Percentiles rank a stretch among this genome's conserved stretches.
Evolutionary conservation across 2,888 invertebrate genomes (phyloP).

Genomic region (Drosophila aldrichi): DNA sequence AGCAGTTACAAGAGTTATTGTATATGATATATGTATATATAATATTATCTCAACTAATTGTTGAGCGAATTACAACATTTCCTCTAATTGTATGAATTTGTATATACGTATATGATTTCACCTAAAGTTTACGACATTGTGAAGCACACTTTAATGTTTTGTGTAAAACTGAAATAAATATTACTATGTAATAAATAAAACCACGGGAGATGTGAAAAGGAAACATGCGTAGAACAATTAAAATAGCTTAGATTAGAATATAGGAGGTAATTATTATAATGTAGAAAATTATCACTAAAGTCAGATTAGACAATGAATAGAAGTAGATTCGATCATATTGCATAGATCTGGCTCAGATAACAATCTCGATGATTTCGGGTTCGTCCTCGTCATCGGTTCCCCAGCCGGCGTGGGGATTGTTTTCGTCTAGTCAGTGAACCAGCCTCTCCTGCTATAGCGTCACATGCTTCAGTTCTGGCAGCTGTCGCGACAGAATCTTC

Average conservation of each 20-base stretch:
- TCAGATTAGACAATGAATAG: slow-evolving; percentile 11
- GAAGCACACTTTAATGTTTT: not conserved
- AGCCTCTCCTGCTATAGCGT: slow-evolving; percentile 74
- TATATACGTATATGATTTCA: slow-evolving; percentile 8
- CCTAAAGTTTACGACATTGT: not conserved
- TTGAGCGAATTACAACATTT: slow-evolving; percentile 2
- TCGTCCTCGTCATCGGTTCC: slow-evolving; percentile 61
- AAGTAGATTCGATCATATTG: slow-evolving; percentile 38
- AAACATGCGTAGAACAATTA: not conserved
- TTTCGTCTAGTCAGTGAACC: slow-evolving; percentile 63
- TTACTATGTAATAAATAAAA: not conserved
- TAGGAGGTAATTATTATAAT: not conserved
- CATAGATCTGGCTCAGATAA: slow-evolving; percentile 40
- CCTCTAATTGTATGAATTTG: not conserved
- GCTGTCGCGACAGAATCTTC: slow-evolving; percentile 47
- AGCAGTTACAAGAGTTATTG: not conserved
- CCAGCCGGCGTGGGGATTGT: slow-evolving; percentile 48
- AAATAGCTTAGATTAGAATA: not conserved
- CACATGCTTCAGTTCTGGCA: slow-evolving; percentile 64
- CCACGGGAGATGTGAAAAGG: not conserved
- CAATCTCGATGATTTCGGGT: slow-evolving; percentile 61
- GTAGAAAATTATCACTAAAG: not conserved
- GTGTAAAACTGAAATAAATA: not conserved
- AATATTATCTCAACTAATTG: not conserved
- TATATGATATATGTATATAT: not conserved